Evolutionary conservation across 2,888 invertebrate species (phyloP), one percentile per base, ranked within the genome.

Genomic region (Agrilus mali): DNA sequence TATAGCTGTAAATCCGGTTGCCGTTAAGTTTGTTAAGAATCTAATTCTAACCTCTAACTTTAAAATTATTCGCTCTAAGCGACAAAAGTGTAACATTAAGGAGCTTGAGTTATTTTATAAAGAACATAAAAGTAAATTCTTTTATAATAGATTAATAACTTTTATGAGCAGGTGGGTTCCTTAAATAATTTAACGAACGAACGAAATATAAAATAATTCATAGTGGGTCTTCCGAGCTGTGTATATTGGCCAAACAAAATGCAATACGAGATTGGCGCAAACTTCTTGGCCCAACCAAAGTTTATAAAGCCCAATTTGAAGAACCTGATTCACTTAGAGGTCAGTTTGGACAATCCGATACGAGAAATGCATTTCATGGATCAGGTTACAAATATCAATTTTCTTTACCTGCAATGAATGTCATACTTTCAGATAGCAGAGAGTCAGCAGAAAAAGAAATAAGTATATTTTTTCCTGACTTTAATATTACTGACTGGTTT

Each of bases 321-420:
- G 76, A 81, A 42, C 93, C 93, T 0, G 64, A 81, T 42, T 78
- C 83, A 41, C 78, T 96, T 48, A 71, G 96, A 54, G 88, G 88
- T 2, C 70, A 74, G 58, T 90, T 82, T 69, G 95, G 95, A 0
- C 70, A 95, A 14, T 88, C 94, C 0, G 96, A 96, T 62, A 95
- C 96, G 0, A 77, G 95, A 55, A 96, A 96, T 71, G 90, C 87
- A 2, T 82, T 86, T 8, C 96, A 96, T 69, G 95, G 95, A 13
- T 93, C 95, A 60, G 92, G 90, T 82, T 27, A 10, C 8, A 10
- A 27, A 27, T 27, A 5, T 27, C 7, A 4, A 2, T 3, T 8
- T 38, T 20, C 4, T 22, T 38, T 8, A 16, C 20, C n/a, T 42
- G 32, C 36, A 17, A 17, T 36, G 33, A 41, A 42, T 48, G 46